Conservation (phyloP, 2,888 invertebrate genomes). For the Rhabditoides inermis region DNA sequence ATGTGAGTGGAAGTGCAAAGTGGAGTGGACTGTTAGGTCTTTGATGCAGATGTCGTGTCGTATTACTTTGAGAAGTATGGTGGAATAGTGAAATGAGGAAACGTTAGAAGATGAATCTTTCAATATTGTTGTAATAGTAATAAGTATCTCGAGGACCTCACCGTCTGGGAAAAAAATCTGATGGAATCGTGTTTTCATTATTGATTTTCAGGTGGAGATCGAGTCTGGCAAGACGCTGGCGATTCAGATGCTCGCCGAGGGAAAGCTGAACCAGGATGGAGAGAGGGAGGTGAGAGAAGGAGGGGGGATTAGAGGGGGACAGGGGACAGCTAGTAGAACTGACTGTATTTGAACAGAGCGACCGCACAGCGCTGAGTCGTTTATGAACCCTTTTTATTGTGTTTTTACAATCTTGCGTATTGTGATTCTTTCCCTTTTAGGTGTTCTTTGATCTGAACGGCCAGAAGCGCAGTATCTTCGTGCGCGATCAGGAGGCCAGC, state of each 20-base stretch:
- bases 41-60: too few species aligned
- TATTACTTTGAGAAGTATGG: not conserved
- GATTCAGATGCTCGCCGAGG: slow-evolving; percentile 77
- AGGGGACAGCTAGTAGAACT: not conserved
- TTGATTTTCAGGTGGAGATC: slow-evolving; percentile 73
- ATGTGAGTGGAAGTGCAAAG: slow-evolving; percentile 55
- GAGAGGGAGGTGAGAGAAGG: slow-evolving; percentile 67
- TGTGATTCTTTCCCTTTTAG: not conserved
- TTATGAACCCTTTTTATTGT: too few species aligned
- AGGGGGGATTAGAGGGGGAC: not conserved
- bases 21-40: not conserved
- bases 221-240: slow-evolving; percentile 90
- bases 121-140: too few species aligned
- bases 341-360: not conserved
- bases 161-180: not conserved
- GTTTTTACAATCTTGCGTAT: too few species aligned
- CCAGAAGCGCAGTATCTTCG: slow-evolving; percentile 84
- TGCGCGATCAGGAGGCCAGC: slow-evolving; percentile 79
- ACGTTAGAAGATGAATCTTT: too few species aligned
- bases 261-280: slow-evolving; percentile 75
- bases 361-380: not conserved
- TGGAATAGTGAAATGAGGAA: not conserved
- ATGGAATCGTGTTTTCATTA: not conserved
- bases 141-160: too few species aligned
- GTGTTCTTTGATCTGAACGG: slow-evolving; percentile 99